Base-by-base conservation (phyloP, 2,888 invertebrate genomes). In the Gymnosoma rotundatum region DNA sequence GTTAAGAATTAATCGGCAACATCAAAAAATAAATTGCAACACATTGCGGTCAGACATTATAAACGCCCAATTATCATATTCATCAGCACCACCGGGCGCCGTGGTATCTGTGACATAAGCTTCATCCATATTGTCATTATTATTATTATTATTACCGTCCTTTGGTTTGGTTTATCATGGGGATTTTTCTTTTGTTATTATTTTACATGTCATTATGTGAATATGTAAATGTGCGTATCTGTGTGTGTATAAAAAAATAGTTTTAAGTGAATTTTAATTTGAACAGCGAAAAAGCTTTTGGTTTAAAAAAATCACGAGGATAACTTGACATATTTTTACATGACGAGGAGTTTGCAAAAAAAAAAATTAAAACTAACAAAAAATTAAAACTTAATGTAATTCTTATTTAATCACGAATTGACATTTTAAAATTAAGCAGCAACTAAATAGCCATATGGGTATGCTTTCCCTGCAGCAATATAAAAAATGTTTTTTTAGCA, bases 11-110 rank as follows among this genome's bases (percentile, higher is more conserved):
- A 81, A 84, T 84, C 84, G 84, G 66, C 66, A 81, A 50, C 74
- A 81, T 84, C 81, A 84, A 84, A 84, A 84, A 74, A 84, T 84
- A 84, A 84, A 84, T 81, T 81, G 80, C 80, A 84, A 84, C 81
- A 81, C 84, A 84, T 84, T 84, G 84, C 74, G 84, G 84, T 84
- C 81, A 84, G 84, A 81, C 81, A 78, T 78, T 75, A 78, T 81
- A 78, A 84, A 84, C 81, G 73, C 73, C 60, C 81, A 81, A 84
- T 84, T 84, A 84, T 84, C 78, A 78, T 69, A 52, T 73, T 74
- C 70, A 79, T 52, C 78, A 61, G 69, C 50, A 72, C 60, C 66
- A 66, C 56, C 21, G 64, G 76, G 25, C 25, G 50, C 74, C 21
- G 56, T 45, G 75, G 56, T 54, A 70, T 75, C 67, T 58, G 12